Percentiles rank a stretch among this genome's conserved stretches.
Conservation (phyloP, 2,113 vertebrate species). For the Phalacrocorax carbo region DNA sequence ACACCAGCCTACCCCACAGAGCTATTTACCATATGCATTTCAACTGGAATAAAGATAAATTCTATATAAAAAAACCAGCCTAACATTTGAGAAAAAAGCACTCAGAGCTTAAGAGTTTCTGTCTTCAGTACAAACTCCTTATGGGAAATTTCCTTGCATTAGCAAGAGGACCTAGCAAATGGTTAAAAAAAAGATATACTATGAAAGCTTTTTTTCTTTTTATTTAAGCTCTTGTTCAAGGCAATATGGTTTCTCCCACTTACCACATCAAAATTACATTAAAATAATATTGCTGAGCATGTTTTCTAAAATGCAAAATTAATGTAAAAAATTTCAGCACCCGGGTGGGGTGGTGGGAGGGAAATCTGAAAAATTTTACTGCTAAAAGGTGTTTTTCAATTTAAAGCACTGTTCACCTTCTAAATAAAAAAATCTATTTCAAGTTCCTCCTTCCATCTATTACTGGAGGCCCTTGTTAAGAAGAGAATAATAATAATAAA, state of each 20-base stretch:
- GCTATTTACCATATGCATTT: background rate
- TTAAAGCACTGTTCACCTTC: background rate
- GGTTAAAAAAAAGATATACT: background rate
- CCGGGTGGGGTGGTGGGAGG: no score
- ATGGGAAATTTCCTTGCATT: background rate
- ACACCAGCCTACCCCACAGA: fast-evolving
- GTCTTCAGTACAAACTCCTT: background rate
- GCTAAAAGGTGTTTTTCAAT: background rate
- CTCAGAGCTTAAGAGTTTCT: background rate
- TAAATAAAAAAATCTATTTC: background rate
- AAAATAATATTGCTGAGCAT: background rate
- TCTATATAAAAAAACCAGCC: background rate
- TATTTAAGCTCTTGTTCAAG: background rate
- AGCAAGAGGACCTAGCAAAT: background rate
- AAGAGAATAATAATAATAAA: no score
- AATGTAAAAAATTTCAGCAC: background rate
- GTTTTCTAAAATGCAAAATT: background rate
- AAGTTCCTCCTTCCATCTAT: background rate
- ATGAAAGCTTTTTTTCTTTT: background rate
- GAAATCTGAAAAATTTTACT: background rate
- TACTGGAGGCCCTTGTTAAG: background rate
- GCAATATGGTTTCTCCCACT: background rate
- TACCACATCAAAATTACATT: background rate
- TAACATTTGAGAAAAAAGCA: background rate
- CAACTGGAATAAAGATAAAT: background rate